Percentiles rank a stretch among this genome's conserved stretches.
These are phyloP conservation scores for Taurulus bubalis DNA, from an alignment of 2,113 vertebrate genomes.

Conservation along the genomic window DNA sequence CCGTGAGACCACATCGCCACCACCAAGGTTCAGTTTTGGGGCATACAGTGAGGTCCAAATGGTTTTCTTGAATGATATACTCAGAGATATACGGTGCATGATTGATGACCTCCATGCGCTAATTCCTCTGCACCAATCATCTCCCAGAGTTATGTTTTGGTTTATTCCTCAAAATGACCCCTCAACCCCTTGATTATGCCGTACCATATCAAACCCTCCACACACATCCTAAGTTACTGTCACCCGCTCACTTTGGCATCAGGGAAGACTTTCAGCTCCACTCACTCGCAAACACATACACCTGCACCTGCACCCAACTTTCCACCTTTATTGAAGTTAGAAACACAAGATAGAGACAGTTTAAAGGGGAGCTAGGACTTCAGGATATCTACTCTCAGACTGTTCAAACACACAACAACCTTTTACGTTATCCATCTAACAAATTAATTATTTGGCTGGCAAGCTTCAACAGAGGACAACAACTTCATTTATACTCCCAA, in stretches of 20 bases:
- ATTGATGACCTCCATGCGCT: slow-evolving; percentile 59
- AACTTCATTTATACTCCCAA: background rate
- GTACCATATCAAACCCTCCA: slow-evolving; percentile 52
- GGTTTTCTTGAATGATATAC: slow-evolving; percentile 76
- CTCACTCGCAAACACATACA: slow-evolving; percentile 7
- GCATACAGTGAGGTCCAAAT: slow-evolving; percentile 51
- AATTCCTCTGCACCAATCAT: slow-evolving; percentile 61
- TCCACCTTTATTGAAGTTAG: slow-evolving; percentile 1
- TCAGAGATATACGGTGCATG: slow-evolving; percentile 70
- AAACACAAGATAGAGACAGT: background rate
- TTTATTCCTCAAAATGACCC: slow-evolving; percentile 56
- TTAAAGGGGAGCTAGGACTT: background rate
- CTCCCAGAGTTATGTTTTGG: slow-evolving; percentile 52
- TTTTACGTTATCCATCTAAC: background rate
- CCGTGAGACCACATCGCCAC: slow-evolving; percentile 30
- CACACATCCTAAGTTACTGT: slow-evolving; percentile 41
- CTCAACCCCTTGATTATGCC: slow-evolving; percentile 54
- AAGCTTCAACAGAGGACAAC: background rate
- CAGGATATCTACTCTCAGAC: background rate
- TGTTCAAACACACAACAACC: background rate
- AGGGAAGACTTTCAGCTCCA: slow-evolving; percentile 87
- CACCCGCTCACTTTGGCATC: slow-evolving; percentile 64
- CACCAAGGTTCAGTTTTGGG: slow-evolving; percentile 20
- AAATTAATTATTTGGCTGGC: background rate
- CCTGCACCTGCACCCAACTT: slow-evolving; percentile 15